phyloP scores from a whole-genome alignment of 2,113 vertebrate species.

The Copsychus sechellarum region DNA sequence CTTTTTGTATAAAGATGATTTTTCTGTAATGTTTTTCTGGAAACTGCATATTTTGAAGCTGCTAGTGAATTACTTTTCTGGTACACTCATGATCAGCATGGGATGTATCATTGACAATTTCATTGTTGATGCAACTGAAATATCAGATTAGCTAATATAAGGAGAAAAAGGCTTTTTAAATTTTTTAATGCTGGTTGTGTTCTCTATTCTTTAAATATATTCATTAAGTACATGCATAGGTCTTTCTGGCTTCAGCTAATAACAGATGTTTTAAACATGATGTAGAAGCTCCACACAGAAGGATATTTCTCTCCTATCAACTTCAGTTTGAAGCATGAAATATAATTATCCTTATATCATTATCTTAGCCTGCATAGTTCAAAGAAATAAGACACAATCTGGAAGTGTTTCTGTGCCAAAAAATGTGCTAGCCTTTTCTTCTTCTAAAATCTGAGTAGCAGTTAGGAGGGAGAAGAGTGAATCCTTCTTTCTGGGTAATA shows the following conservation, averaged over 20 bases:
- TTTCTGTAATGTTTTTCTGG: not conserved
- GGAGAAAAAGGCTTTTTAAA: not conserved
- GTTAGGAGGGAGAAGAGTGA: not conserved
- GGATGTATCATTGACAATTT: not conserved
- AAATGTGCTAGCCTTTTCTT: conserved; percentile 80
- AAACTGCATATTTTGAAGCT: not conserved
- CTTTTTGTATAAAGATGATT: not conserved
- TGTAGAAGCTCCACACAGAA: conserved; percentile 56
- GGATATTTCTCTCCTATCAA: conserved; percentile 73
- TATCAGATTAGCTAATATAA: not conserved
- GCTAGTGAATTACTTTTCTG: not conserved
- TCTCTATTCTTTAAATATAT: conserved; percentile 17
- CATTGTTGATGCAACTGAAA: not conserved
- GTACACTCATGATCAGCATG: not conserved
- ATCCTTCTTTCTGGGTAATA: not conserved
- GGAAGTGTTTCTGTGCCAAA: conserved; percentile 76
- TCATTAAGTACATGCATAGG: conserved; percentile 54
- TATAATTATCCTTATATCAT: conserved; percentile 78
- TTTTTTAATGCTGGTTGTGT: not conserved
- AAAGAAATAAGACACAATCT: conserved; percentile 81
- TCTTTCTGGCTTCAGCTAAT: conserved; percentile 59
- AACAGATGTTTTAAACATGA: conserved; percentile 65
- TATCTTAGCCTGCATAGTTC: conserved; percentile 76
- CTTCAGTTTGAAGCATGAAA: conserved; percentile 75
- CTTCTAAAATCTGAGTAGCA: conserved; percentile 46